phyloP scores from a whole-genome alignment of 2,113 vertebrate species.

The Limnothrissa miodon region DNA sequence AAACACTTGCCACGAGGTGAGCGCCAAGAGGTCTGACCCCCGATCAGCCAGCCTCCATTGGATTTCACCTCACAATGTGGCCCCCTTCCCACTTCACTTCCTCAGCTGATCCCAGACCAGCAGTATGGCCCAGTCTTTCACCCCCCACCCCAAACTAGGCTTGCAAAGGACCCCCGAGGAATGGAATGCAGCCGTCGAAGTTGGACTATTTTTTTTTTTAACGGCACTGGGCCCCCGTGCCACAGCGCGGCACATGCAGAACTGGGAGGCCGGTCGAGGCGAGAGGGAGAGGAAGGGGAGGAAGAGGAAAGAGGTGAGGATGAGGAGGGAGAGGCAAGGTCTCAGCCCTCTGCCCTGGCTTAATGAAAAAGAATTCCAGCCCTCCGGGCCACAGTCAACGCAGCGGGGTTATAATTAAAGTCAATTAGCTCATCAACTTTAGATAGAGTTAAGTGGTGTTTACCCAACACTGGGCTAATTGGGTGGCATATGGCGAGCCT shows the following conservation, averaged over 20 bases:
- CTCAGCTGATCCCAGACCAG: background rate
- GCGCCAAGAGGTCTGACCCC: background rate
- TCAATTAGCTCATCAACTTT: constrained; percentile 55
- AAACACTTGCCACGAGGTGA: background rate
- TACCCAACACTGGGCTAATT: constrained; percentile 52
- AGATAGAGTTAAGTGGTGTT: constrained; percentile 50
- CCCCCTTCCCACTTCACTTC: background rate
- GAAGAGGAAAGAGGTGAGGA: background rate
- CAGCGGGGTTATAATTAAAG: constrained; percentile 50
- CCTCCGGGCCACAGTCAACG: constrained; percentile 44
- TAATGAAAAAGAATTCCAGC: constrained; percentile 40
- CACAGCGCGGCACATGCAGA: background rate
- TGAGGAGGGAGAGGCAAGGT: background rate
- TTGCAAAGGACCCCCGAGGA: background rate
- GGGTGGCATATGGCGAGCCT: constrained; percentile 50
- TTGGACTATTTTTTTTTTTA: background rate
- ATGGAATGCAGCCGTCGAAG: background rate
- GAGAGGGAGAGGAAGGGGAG: background rate
- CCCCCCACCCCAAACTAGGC: too few relatives aligned
- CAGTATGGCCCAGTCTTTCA: too few relatives aligned
- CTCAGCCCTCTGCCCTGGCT: background rate
- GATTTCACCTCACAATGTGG: background rate
- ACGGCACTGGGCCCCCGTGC: background rate
- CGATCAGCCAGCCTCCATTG: background rate
- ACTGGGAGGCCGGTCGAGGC: background rate